Conservation (phyloP, 37 sponge, comb jelly and placozoan genomes). For the Amphimedon queenslandica region DNA sequence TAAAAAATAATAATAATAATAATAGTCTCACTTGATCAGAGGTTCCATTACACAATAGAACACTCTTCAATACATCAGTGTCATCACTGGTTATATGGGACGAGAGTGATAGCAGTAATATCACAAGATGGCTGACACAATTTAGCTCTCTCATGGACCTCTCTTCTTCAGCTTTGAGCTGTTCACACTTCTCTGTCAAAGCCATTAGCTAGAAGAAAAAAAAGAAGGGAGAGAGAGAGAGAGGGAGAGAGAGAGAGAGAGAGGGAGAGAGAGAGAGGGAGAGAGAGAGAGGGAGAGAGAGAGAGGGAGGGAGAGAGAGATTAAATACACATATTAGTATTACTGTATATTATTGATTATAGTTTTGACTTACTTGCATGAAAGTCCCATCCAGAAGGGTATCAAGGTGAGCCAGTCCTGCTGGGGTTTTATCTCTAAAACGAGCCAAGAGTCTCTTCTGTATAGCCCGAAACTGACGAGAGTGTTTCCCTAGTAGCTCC, state of each 20-base stretch:
- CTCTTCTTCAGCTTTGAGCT: constrained; percentile 43
- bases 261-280: no score
- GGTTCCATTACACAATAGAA: no score
- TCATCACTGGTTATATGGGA: no score
- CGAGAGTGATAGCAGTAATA: constrained; percentile 44
- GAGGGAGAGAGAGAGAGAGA: no score
- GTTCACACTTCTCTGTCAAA: constrained; percentile 68
- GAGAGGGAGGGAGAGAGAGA: no score
- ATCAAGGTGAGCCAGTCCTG: constrained; percentile 83
- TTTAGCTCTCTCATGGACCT: constrained; percentile 55
- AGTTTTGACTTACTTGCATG: constrained; percentile 67
- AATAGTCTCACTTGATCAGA: neutral
- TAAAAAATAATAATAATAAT: neutral
- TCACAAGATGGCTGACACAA: constrained; percentile 62
- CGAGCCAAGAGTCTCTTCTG: constrained; percentile 91
- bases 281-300: no score
- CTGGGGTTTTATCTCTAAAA: constrained; percentile 98
- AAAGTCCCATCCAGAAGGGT: constrained; percentile 91
- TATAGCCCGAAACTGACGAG: constrained; percentile 90
- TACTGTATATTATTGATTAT: no score
- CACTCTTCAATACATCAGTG: no score
- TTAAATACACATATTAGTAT: no score
- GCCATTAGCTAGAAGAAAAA: constrained; percentile 66
- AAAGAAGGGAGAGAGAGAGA: neutral
- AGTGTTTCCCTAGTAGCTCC: constrained; percentile 67